These are phyloP conservation scores for Sus cebifrons DNA, from an alignment of 2,797 vertebrate genomes.

Conservation along the genomic window DNA sequence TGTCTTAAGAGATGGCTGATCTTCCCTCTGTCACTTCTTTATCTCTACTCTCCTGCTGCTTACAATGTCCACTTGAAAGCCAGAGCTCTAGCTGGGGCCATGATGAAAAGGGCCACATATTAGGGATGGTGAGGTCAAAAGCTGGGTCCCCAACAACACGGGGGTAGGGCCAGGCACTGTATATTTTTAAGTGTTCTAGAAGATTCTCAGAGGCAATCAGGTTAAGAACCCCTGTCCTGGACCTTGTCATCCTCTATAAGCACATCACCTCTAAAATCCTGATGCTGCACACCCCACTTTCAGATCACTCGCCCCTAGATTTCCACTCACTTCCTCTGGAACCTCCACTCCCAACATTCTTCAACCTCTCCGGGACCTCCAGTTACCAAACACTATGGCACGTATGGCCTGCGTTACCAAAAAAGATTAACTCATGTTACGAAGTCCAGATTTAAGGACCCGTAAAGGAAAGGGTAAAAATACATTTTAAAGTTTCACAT, in stretches of 20 bases:
- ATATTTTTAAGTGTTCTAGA: background rate
- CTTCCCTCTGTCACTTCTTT: background rate
- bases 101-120: background rate
- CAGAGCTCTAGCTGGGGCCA: background rate
- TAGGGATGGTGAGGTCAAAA: background rate
- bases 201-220: background rate
- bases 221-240: background rate
- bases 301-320: background rate
- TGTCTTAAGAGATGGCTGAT: background rate
- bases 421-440: background rate
- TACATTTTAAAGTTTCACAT: conserved; percentile 33
- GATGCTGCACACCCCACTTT: background rate
- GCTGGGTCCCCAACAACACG: background rate
- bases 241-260: background rate
- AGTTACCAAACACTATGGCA: background rate
- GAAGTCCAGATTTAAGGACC: background rate
- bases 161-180: background rate
- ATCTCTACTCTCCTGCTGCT: background rate
- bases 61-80: background rate
- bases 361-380: background rate
- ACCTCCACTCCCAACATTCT: background rate
- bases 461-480: background rate
- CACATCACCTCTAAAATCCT: background rate
- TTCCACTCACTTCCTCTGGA: background rate
- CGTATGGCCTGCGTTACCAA: background rate